Conservation (phyloP, 2,888 invertebrate genomes). For the Drosophila pseudotakahashii region DNA sequence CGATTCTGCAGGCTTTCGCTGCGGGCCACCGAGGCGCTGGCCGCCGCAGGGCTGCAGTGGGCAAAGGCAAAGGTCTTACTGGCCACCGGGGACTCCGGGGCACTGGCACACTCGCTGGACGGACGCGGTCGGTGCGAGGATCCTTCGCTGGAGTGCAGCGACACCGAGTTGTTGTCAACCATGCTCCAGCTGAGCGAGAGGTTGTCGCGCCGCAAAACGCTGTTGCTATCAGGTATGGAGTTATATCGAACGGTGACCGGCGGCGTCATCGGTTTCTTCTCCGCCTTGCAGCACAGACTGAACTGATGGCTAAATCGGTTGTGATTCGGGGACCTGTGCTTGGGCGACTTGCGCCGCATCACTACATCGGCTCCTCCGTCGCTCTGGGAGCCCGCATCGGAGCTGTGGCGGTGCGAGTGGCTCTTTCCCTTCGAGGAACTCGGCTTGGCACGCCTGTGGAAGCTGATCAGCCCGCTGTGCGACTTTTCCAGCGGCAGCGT, state of each 20-base stretch:
- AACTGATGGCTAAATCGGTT: conserved; percentile 84
- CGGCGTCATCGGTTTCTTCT: conserved; percentile 82
- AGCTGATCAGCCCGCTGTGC: conserved; percentile 76
- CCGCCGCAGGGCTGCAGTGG: conserved; percentile 47
- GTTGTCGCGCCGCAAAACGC: conserved; percentile 72
- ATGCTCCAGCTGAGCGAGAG: conserved; percentile 77
- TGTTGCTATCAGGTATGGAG: conserved; percentile 78
- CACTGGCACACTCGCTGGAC: conserved; percentile 82
- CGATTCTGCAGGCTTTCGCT: conserved; percentile 69
- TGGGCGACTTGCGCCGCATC: conserved; percentile 74
- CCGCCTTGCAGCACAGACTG: conserved; percentile 83
- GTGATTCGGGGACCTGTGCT: conserved; percentile 81
- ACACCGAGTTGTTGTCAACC: conserved; percentile 73
- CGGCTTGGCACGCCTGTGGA: conserved; percentile 79
- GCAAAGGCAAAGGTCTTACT: conserved; percentile 71
- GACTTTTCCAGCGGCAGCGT: conserved; percentile 78
- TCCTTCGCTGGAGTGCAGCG: conserved; percentile 73
- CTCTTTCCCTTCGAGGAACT: conserved; percentile 66
- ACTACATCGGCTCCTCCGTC: conserved; percentile 76
- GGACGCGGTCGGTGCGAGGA: conserved; percentile 57
- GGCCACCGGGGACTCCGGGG: conserved; percentile 83
- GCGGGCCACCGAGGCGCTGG: conserved; percentile 71
- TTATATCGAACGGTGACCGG: conserved; percentile 84
- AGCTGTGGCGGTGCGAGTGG: conserved; percentile 75
- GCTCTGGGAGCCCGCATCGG: conserved; percentile 78